These are phyloP conservation scores for Microhierax caerulescens DNA, from an alignment of 2,797 vertebrate species.

Conservation along the genomic window DNA sequence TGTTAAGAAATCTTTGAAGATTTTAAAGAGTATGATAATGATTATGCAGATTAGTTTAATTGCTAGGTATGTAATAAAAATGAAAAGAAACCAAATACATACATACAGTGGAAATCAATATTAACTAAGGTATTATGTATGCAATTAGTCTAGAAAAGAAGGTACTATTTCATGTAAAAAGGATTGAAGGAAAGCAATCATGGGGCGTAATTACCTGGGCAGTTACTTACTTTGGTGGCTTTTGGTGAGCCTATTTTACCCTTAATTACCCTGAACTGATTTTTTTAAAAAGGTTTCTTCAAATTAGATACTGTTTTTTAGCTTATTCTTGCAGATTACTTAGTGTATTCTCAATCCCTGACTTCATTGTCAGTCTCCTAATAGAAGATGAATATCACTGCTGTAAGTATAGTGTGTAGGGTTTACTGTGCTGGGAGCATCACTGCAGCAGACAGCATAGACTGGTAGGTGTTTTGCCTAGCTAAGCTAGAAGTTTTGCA, in stretches of 20 bases:
- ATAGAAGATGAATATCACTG: background rate
- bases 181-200: background rate
- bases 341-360: background rate
- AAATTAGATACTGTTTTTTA: background rate
- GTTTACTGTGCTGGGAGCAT: background rate
- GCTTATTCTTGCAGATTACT: background rate
- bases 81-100: background rate
- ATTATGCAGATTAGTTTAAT: background rate
- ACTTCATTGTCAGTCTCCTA: background rate
- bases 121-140: constrained; percentile 19
- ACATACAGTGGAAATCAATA: background rate
- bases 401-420: background rate
- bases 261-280: background rate
- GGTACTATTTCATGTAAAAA: background rate
- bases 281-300: background rate
- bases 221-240: background rate
- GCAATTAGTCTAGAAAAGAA: constrained; percentile 14
- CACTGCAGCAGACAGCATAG: background rate
- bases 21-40: background rate
- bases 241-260: background rate
- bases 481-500: background rate
- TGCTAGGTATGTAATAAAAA: background rate
- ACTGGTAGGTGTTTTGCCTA: background rate
- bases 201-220: background rate
- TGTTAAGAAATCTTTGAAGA: background rate